These are phyloP conservation scores for Phyllostomus discolor DNA, from an alignment of 2,113 vertebrate species.

Conservation along the genomic window DNA sequence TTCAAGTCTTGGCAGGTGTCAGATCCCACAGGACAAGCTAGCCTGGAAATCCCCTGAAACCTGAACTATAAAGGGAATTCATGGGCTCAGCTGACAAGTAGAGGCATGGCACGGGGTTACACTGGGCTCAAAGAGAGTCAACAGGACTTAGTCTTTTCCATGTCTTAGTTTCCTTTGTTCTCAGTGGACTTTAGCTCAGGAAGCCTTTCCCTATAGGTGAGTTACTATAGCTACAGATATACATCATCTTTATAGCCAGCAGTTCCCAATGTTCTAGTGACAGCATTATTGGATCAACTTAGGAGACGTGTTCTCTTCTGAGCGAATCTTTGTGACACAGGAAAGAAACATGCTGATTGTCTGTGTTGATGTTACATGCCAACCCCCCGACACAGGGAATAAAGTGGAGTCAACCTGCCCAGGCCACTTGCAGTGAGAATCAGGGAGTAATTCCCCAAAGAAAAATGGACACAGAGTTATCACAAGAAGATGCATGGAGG, in stretches of 20 bases:
- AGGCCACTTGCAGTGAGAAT: neutral
- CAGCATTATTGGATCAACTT: neutral
- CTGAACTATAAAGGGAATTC: neutral
- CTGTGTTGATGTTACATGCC: neutral
- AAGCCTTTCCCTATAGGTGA: neutral
- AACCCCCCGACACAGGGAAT: neutral
- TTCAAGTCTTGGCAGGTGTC: neutral
- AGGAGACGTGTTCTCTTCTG: neutral
- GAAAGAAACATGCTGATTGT: neutral
- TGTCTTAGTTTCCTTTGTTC: neutral
- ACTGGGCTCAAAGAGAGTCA: neutral
- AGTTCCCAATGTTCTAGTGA: neutral
- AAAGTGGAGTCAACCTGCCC: neutral
- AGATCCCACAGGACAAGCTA: neutral
- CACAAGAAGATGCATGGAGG: neutral
- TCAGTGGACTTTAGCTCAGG: neutral
- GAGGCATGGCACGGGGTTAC: neutral
- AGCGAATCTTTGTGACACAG: neutral
- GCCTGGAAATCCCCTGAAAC: neutral
- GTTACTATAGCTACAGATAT: neutral
- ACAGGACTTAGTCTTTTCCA: neutral
- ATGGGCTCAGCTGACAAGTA: neutral
- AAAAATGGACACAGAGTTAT: neutral
- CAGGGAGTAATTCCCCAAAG: neutral
- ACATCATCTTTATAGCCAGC: neutral